These are phyloP conservation scores for Cyprinus carpio DNA, from an alignment of 2,113 vertebrate genomes.

Conservation along the genomic window DNA sequence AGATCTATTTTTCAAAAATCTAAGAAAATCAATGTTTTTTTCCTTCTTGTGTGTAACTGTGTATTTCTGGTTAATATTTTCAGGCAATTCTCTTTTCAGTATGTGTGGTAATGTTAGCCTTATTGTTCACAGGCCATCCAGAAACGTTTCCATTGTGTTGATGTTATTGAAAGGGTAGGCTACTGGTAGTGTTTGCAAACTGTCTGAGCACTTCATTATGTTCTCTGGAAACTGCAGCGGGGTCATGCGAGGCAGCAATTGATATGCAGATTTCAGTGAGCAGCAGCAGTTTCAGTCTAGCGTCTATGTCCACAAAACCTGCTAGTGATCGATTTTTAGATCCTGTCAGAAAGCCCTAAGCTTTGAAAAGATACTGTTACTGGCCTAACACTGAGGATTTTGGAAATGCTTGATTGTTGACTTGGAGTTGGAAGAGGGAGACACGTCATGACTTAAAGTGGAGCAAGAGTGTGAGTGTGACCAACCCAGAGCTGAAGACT, in stretches of 20 bases:
- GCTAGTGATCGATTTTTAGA: constrained; percentile 59
- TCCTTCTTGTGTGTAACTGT: neutral
- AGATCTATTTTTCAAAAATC: neutral
- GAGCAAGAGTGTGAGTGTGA: neutral
- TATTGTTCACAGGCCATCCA: constrained; percentile 57
- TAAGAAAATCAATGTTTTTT: neutral
- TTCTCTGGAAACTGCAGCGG: constrained; percentile 61
- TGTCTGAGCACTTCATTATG: constrained; percentile 59
- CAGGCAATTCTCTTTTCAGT: neutral
- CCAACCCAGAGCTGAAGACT: constrained; percentile 4
- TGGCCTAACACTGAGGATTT: constrained; percentile 35
- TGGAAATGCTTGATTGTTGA: constrained; percentile 1
- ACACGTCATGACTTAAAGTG: constrained; percentile 18
- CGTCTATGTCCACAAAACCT: constrained; percentile 60
- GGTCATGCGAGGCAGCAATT: constrained; percentile 58
- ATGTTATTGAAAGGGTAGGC: constrained; percentile 66
- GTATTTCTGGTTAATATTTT: constrained; percentile 1
- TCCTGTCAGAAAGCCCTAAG: constrained; percentile 52
- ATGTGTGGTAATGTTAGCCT: neutral
- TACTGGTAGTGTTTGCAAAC: constrained; percentile 45
- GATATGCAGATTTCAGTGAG: constrained; percentile 63
- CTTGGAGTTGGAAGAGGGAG: constrained; percentile 9
- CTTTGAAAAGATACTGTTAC: constrained; percentile 41
- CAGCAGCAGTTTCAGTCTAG: constrained; percentile 59
- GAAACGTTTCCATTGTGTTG: constrained; percentile 73